Percentiles rank a stretch among this genome's conserved stretches.
Conservation (phyloP, 2,888 invertebrate species). For the Chrysina gloriosa region DNA sequence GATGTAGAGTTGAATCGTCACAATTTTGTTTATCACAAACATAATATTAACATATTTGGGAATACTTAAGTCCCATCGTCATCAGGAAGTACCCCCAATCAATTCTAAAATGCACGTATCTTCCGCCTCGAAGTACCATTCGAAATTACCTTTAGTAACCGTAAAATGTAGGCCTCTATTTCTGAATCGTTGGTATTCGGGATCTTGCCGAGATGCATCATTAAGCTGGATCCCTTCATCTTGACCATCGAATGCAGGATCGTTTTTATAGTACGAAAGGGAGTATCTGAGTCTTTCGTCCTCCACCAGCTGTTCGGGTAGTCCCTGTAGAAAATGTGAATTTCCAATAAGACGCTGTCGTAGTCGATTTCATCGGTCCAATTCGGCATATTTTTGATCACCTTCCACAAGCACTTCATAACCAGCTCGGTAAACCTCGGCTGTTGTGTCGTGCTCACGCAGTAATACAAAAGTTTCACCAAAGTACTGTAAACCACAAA, state of each 20-base stretch:
- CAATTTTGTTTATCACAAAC: no score
- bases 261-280: conserved; percentile 91
- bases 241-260: conserved; percentile 92
- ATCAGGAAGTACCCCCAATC: no score
- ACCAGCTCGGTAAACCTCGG: conserved; percentile 84
- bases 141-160: conserved; percentile 76
- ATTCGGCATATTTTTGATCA: conserved; percentile 86
- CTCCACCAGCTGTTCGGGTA: conserved; percentile 92
- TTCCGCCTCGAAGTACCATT: neutral
- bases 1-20: no score
- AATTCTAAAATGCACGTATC: no score
- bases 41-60: no score
- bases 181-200: conserved; percentile 86
- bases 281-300: conserved; percentile 85
- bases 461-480: conserved; percentile 88
- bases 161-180: conserved; percentile 85
- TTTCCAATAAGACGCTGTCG: conserved; percentile 82
- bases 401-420: conserved; percentile 96
- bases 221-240: conserved; percentile 84
- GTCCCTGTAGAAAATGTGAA: conserved; percentile 89
- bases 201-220: conserved; percentile 82
- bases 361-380: conserved; percentile 84
- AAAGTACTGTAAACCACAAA: conserved; percentile 75
- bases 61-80: no score
- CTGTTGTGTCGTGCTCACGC: conserved; percentile 75